Conservation (phyloP, 2,888 invertebrate genomes). For the Mystacides longicornis region DNA sequence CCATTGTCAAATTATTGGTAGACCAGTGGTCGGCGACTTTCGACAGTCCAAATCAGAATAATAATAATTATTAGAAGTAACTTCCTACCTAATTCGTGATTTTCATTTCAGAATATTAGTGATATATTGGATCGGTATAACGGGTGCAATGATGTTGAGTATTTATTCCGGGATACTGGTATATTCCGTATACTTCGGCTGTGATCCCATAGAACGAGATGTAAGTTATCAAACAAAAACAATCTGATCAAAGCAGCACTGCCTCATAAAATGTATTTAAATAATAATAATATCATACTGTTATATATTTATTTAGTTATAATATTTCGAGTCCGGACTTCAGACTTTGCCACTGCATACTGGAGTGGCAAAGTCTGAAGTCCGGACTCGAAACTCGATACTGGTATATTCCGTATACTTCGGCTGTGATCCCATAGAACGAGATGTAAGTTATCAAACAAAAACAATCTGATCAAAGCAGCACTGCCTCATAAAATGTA, state of each 20-base stretch:
- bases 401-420: constrained; percentile 50
- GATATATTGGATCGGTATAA: constrained; percentile 49
- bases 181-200: constrained; percentile 49
- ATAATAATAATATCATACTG: too few relatives aligned
- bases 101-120: constrained; percentile 41
- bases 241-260: neutral
- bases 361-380: too few relatives aligned
- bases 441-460: constrained; percentile 34
- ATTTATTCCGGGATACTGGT: constrained; percentile 53
- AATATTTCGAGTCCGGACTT: too few relatives aligned
- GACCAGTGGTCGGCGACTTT: too few relatives aligned
- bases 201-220: constrained; percentile 51
- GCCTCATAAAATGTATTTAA: too few relatives aligned
- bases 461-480: neutral
- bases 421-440: constrained; percentile 51
- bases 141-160: constrained; percentile 48
- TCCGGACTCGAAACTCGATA: too few relatives aligned
- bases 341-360: too few relatives aligned
- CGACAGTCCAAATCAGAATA: too few relatives aligned
- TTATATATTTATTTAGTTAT: too few relatives aligned
- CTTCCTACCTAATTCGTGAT: neutral
- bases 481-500: neutral
- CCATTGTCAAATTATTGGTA: too few relatives aligned
- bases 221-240: constrained; percentile 27
- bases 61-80: too few relatives aligned